phyloP scores from a whole-genome alignment of 2,888 invertebrate species.

The Chrysodeixis includens region DNA sequence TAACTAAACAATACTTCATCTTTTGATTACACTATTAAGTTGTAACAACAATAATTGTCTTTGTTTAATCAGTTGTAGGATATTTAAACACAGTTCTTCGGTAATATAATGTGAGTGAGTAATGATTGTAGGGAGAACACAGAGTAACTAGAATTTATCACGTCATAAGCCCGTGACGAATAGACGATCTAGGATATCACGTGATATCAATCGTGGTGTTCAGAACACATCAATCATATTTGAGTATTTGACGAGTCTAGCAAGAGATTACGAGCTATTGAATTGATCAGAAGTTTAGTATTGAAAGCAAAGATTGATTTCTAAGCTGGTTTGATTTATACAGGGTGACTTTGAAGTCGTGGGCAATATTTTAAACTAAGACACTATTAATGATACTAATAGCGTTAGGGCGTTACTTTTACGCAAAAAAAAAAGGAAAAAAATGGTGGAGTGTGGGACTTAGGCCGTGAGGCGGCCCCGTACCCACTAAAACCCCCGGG shows the following conservation, averaged over 20 bases:
- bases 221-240: neutral
- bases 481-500: too few relatives aligned
- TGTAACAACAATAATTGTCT: neutral
- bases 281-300: neutral
- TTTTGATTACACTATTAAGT: neutral
- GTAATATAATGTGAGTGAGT: slow-evolving; percentile 9
- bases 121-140: slow-evolving; percentile 13
- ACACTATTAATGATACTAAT: too few relatives aligned
- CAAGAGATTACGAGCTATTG: neutral
- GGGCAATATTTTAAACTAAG: too few relatives aligned
- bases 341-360: too few relatives aligned
- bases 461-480: too few relatives aligned
- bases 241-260: neutral
- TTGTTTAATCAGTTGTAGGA: slow-evolving; percentile 11
- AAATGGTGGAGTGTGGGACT: too few relatives aligned
- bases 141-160: slow-evolving; percentile 16
- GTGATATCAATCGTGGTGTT: neutral
- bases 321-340: too few relatives aligned
- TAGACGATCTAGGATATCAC: neutral
- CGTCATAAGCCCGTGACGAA: slow-evolving; percentile 17
- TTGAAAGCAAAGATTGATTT: neutral
- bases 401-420: too few relatives aligned
- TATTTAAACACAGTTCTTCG: neutral
- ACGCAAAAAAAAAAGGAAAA: too few relatives aligned
- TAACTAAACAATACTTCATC: neutral